Evolutionary conservation across 2,888 invertebrate species (phyloP).

Genomic region (Antitype chi): DNA sequence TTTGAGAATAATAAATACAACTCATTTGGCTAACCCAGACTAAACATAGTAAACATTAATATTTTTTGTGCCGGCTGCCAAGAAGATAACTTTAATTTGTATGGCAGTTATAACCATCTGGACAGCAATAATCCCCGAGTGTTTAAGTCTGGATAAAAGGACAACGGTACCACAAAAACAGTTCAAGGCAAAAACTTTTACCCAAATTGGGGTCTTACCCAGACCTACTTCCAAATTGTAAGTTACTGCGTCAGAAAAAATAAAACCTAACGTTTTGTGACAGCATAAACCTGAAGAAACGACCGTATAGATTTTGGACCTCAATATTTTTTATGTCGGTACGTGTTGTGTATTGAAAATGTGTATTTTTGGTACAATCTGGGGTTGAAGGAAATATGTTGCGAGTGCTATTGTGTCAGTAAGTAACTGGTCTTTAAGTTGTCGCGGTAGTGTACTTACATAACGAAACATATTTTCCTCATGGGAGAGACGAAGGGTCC

Average conservation of each 20-base stretch:
- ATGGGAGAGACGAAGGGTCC: conserved; percentile 16
- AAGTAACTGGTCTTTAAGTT: conserved; percentile 55
- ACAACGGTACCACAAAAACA: conserved; percentile 37
- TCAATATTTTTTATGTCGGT: conserved; percentile 48
- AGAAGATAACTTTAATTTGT: conserved; percentile 29
- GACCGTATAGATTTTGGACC: conserved; percentile 49
- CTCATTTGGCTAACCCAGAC: conserved; percentile 25
- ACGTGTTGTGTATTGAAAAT: conserved; percentile 56
- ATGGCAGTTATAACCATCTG: conserved; percentile 32
- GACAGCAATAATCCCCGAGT: conserved; percentile 30
- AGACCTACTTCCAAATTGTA: conserved; percentile 46
- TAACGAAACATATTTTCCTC: conserved; percentile 40
- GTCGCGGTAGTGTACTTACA: conserved; percentile 37
- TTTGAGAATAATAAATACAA: conserved; percentile 23
- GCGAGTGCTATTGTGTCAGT: conserved; percentile 39
- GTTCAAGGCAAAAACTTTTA: conserved; percentile 53
- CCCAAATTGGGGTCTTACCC: conserved; percentile 52
- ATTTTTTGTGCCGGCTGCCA: conserved; percentile 31
- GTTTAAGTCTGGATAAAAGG: conserved; percentile 43
- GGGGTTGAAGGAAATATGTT: conserved; percentile 53
- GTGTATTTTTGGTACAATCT: conserved; percentile 46
- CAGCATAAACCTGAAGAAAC: conserved; percentile 53
- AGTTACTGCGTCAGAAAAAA: conserved; percentile 53
- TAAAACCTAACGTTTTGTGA: conserved; percentile 59
- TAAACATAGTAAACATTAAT: conserved; percentile 8